A percentile compares a stretch with the other conserved stretches of the same genome.
Conservation (phyloP, 2,888 invertebrate genomes). For the Allolobophora icterica region DNA sequence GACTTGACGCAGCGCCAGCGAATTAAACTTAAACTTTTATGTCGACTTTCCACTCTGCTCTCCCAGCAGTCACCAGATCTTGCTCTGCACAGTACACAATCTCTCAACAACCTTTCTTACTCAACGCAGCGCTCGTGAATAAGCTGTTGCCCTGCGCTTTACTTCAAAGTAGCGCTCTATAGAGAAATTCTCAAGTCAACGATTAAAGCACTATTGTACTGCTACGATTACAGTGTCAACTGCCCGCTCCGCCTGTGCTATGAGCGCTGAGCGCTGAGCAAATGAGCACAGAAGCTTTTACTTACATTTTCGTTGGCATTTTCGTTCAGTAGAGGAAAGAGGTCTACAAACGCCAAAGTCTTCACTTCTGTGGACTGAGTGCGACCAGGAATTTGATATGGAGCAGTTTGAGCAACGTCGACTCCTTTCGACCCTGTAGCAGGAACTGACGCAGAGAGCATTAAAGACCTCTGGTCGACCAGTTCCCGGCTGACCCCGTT, state of each 20-base stretch:
- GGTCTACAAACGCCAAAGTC: not conserved
- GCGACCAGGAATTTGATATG: not conserved
- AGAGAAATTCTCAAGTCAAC: no score
- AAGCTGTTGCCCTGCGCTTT: no score
- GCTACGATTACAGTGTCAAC: not conserved
- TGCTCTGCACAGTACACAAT: no score
- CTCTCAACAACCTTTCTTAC: no score
- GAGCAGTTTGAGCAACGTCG: not conserved
- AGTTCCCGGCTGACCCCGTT: not conserved
- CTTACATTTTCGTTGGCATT: slow-evolving; percentile 6
- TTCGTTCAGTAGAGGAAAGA: not conserved
- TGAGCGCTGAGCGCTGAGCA: not conserved
- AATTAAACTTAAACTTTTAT: no score
- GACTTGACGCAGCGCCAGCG: no score
- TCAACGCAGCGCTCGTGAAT: no score
- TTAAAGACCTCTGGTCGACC: not conserved
- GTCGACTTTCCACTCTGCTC: no score
- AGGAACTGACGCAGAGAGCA: not conserved
- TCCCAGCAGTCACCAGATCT: no score
- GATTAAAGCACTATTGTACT: no score
- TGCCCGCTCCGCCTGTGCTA: not conserved
- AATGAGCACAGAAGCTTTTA: not conserved
- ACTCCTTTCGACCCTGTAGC: not conserved
- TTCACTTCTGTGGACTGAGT: no score
- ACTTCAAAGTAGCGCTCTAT: no score